A percentile compares a stretch with the other conserved stretches of the same genome.
phyloP scores from a whole-genome alignment of 2,888 invertebrate genomes.

The Hipparchia semele region DNA sequence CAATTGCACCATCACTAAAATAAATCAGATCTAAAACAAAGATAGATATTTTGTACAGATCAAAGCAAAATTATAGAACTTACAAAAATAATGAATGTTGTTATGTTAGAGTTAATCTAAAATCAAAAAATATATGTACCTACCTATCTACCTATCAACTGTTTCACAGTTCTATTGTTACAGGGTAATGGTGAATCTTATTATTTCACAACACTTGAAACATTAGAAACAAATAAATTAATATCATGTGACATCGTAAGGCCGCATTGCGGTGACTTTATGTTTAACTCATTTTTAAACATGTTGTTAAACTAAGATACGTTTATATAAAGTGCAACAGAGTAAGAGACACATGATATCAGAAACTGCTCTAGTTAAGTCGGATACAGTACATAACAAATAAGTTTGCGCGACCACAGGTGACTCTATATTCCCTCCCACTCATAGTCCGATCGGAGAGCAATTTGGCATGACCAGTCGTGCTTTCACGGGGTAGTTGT shows the following conservation, averaged over 20 bases:
- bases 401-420: no score
- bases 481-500: no score
- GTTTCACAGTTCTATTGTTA: constrained; percentile 70
- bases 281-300: constrained; percentile 31
- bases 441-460: no score
- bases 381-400: no score
- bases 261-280: constrained; percentile 27
- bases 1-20: constrained; percentile 58
- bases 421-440: no score
- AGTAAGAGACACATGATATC: not conserved
- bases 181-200: constrained; percentile 60
- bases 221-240: constrained; percentile 52
- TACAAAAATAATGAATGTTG: constrained; percentile 68
- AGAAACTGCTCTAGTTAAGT: not conserved
- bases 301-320: constrained; percentile 10
- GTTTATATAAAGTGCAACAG: constrained; percentile 4
- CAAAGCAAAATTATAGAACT: constrained; percentile 82
- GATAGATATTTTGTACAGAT: constrained; percentile 72
- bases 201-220: constrained; percentile 67
- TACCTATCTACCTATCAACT: constrained; percentile 73
- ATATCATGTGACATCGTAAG: constrained; percentile 34
- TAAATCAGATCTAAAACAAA: constrained; percentile 71
- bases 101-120: constrained; percentile 73
- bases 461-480: no score
- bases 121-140: constrained; percentile 72